phyloP scores from a whole-genome alignment of 2,113 vertebrate genomes.

The Scartelaos histophorus region DNA sequence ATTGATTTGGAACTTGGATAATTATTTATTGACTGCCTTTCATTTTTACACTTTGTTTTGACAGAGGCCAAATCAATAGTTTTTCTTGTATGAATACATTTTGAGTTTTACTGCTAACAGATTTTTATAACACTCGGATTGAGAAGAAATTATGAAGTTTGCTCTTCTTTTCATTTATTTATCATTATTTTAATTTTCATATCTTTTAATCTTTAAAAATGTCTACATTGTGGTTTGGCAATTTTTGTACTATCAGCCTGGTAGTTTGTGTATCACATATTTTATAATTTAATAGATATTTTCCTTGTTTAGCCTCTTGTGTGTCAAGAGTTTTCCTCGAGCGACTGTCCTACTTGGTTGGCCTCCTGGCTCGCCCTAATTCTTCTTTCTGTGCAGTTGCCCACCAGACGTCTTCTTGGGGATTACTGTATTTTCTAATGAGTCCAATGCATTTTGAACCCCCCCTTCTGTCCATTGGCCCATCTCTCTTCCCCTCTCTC shows the following conservation, averaged over 20 bases:
- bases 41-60: conserved; percentile 3
- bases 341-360: conserved; percentile 8
- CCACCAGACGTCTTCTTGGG: conserved; percentile 34
- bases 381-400: conserved; percentile 21
- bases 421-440: conserved; percentile 49
- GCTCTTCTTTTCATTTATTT: not conserved
- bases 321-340: conserved; percentile 1
- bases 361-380: conserved; percentile 30
- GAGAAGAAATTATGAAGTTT: not conserved
- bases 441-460: conserved; percentile 45
- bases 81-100: not conserved
- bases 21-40: conserved; percentile 8
- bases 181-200: too few relatives aligned
- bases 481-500: conserved; percentile 24
- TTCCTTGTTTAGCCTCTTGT: conserved; percentile 8
- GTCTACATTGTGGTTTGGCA: not conserved
- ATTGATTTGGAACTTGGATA: conserved; percentile 3
- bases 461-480: conserved; percentile 37
- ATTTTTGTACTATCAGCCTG: not conserved
- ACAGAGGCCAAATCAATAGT: not conserved
- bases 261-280: not conserved
- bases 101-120: not conserved
- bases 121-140: not conserved
- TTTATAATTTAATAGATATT: not conserved
- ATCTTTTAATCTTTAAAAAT: too few relatives aligned